Conservation (phyloP, 2,888 invertebrate species). For the Rhagonycha fulva region DNA sequence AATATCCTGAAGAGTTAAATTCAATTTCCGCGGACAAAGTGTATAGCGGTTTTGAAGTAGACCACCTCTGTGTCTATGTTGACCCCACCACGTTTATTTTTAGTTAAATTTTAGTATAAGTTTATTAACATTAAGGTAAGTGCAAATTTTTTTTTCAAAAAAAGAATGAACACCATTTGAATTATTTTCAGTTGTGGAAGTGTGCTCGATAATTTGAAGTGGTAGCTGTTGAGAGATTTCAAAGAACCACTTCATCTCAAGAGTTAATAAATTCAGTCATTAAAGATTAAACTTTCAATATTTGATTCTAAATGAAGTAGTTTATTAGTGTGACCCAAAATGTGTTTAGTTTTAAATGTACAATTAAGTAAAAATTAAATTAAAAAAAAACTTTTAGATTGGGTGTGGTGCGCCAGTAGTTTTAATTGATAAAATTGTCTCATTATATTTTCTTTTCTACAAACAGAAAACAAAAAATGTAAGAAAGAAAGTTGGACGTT, state of each 20-base stretch:
- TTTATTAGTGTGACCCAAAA: background rate
- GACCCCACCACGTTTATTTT: constrained; percentile 19
- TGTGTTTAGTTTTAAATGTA: background rate
- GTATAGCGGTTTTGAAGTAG: constrained; percentile 11
- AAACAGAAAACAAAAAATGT: background rate
- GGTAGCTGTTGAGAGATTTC: background rate
- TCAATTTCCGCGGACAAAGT: constrained; percentile 1
- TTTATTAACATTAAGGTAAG: constrained; percentile 14
- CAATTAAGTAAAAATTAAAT: background rate
- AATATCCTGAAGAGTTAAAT: background rate
- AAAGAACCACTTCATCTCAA: background rate
- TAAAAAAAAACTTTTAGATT: background rate
- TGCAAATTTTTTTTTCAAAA: background rate
- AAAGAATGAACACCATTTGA: background rate
- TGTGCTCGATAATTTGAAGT: background rate
- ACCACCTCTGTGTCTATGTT: constrained; percentile 3
- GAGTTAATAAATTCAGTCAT: background rate
- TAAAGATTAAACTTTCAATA: background rate
- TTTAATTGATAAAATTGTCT: background rate
- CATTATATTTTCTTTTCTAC: background rate
- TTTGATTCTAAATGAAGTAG: background rate
- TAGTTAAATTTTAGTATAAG: constrained; percentile 14
- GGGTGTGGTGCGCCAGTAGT: background rate
- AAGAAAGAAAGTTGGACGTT: background rate
- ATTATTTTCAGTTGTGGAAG: background rate